These are phyloP conservation scores for Megaustenia siamemsis DNA, from an alignment of 2,888 invertebrate species.

Conservation along the genomic window DNA sequence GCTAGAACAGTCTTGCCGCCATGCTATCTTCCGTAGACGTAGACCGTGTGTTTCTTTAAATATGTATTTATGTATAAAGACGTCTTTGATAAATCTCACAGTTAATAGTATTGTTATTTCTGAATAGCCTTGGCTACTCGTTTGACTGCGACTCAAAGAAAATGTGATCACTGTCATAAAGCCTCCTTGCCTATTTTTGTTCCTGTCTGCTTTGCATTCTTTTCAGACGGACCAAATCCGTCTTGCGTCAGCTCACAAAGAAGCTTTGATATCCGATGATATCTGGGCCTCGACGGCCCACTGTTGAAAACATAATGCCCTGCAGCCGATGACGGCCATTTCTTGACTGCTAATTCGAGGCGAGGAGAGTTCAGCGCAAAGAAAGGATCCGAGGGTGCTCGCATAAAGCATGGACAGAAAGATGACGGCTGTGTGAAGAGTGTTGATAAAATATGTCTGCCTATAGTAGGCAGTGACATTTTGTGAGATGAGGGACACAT, in stretches of 20 bases:
- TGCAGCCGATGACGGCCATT: not conserved
- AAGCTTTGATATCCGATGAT: conserved; percentile 7
- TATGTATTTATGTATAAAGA: too few relatives aligned
- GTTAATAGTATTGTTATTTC: not conserved
- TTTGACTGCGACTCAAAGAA: not conserved
- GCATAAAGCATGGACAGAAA: too few relatives aligned
- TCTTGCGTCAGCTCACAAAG: not conserved
- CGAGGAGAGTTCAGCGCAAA: too few relatives aligned
- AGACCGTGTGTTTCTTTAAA: too few relatives aligned
- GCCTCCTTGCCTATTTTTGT: not conserved
- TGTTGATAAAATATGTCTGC: too few relatives aligned
- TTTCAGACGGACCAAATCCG: not conserved
- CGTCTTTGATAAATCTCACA: not conserved
- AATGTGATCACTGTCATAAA: not conserved
- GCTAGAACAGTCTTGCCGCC: too few relatives aligned
- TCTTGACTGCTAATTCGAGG: not conserved
- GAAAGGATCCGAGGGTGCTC: too few relatives aligned
- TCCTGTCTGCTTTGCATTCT: not conserved
- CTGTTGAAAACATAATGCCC: conserved; percentile 1
- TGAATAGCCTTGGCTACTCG: not conserved
- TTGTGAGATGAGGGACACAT: too few relatives aligned
- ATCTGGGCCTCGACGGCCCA: not conserved
- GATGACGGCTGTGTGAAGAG: too few relatives aligned
- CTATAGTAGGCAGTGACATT: too few relatives aligned
- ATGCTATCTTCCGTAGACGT: too few relatives aligned